Base-by-base conservation (phyloP, 2,888 invertebrate species). In the Melangyna quadrimaculata region DNA sequence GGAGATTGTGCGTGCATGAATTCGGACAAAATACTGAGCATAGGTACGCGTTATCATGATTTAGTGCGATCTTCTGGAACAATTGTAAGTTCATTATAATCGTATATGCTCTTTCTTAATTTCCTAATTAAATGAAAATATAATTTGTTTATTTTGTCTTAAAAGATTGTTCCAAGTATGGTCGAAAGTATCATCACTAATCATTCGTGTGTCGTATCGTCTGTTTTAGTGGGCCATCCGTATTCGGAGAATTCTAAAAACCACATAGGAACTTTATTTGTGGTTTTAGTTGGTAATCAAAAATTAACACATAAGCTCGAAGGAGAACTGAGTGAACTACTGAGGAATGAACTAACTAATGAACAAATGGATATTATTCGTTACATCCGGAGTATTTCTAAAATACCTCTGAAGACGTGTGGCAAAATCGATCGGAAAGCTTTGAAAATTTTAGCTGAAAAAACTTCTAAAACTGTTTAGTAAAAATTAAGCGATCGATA, bases 151-250 rank as follows among this genome's bases (percentile, higher is more conserved):
- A 12, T n/a, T n/a, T n/a, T n/a, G n/a, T n/a, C n/a, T n/a, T n/a
- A n/a, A n/a, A 12, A 87, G 87, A 67, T 87, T 27, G 70, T 87
- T 57, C 87, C 87, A 3, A 82, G 57, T 35, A 17, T 63, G n/a
- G 43, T 87, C 10, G 87, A 87, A 29, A 17, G 51, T 9, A 43
- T 87, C 14, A 80, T 77, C 5, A 45, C 70, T 51, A 37, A 14
- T 5, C n/a, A 72, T 87, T 7, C 27, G 0, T n/a, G 40, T 29
- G 63, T 63, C 4, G 10, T 29, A 12, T 27, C 43, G 5, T 63
- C 63, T 5, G 43, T 7, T 27, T 63, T 63, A 17, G 63, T 63
- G 6, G 63, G 63, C n/a, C 43, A 43, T 27, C 12, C 43, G 10
- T 29, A 12, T 17, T 43, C 40, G 9, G 3, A 27, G 10, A 61